Base-by-base conservation (phyloP, 2,888 invertebrate species). In the Agriopis leucophaearia region DNA sequence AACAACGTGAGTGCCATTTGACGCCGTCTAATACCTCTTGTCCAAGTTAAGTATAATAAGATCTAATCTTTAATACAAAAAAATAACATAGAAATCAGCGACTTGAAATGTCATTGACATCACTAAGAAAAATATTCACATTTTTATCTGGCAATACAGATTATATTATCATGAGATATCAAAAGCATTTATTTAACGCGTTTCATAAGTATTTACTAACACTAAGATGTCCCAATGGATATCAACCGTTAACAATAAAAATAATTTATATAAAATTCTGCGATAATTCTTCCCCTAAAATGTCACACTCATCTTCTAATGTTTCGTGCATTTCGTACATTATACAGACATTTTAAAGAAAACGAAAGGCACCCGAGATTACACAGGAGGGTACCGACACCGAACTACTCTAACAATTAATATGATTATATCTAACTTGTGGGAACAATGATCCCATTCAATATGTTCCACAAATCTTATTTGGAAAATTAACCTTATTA, bases 251-350 rank as follows among this genome's bases (percentile, higher is more conserved):
- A 88, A 88, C 87, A 87, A 89, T 91, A 90, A 92, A 82, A 91
- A 89, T 88, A 91, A 86, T 90, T 91, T 88, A 91, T 89, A 91
- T 85, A 87, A 85, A 84, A 83, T 86, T 88, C 84, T 85, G 85
- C 81, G 79, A 80, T 81, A 83, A 83, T 57, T 84, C 84, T 87
- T 80, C 71, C 81, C 81, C 81, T 86, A 86, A 86, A 88, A 85
- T 90, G 89, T 88, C 85, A 90, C 85, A 90, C 84, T 88, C 95
- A 96, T 96, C 96, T 96, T 96, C 96, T 96, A 96, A 96, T 96
- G 96, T 96, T 96, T 96, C 96, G 96, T 96, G 96, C 96, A 96
- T 96, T 96, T 96, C 96, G 94, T 96, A 96, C 96, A 96, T 96
- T 96, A 96, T 96, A 96, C 96, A 96, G 96, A 95, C 93, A 93